Base-by-base conservation (phyloP, 2,797 vertebrate genomes). In the Hippoglossus hippoglossus region DNA sequence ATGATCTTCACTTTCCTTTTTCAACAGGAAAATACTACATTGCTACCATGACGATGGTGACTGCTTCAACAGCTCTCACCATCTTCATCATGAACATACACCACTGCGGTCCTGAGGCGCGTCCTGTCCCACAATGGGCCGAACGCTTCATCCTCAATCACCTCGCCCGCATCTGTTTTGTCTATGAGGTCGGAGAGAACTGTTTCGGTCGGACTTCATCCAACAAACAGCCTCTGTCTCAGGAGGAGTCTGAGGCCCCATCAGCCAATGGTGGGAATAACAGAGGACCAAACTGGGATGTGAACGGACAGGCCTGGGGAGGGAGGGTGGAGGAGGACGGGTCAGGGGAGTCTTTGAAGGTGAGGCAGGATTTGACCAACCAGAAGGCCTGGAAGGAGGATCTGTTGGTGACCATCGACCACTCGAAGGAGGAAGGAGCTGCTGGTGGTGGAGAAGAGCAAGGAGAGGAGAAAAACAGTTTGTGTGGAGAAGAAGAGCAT, bases 41-140 rank as follows among this genome's bases (percentile, higher is more conserved):
- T 0, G 96, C 97, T 53, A 98, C 96, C 41, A 98, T 98, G 97
- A 96, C 95, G n/a, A 96, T 98, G 96, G 96, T 98, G 69, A 96
- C 96, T 0, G 95, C 96, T 41, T 98, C 97, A 18, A 98, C 97
- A 0, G 95, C 96, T 0, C 84, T 98, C 67, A 98, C 96, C 75
- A 98, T 97, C 89, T 96, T 98, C 86, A 96, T 98, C 87, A 96
- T 97, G 96, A 97, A 96, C 74, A 84, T 98, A 39, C 96, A 98
- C 85, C 96, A 98, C 91, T 97, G 97, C 0, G 95, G 96, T 0
- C 92, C 95, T 0, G 96, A 95, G 21, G 95, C 95, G 0, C 91
- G 86, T 0, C 95, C 96, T 0, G 95, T 98, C 61, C 97, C 97
- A 0, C 76, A 73, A 3, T 98, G 97, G 96, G 96, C 94, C 0